Evolutionary conservation across 2,797 vertebrate genomes (phyloP), one percentile per base, ranked within the genome.

Genomic region (Kryptopterus vitreolus): DNA sequence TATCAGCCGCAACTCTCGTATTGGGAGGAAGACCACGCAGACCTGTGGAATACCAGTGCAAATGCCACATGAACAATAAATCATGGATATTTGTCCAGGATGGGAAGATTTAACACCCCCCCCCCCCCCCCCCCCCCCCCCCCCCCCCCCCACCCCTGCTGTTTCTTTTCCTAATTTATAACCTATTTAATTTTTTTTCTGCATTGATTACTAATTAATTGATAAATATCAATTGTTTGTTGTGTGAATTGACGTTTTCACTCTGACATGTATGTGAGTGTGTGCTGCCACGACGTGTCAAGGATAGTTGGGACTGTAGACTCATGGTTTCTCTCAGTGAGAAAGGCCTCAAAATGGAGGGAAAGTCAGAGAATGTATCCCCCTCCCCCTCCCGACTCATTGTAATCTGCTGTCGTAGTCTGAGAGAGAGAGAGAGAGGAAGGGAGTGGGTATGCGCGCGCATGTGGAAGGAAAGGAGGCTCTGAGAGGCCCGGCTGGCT

Each of bases 321-420:
- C 66, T 62, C 55, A 55, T 62, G 52, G 76, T 71, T 70, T 46
- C 46, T 46, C 50, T 81, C 29, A 24, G 86, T 84, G 83, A 87
- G 50, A 65, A 71, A 82, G 69, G 81, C 88, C 90, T 88, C 88
- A 89, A 93, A 91, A 92, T 92, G 90, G 89, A 91, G 89, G 90
- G 86, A 91, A 91, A 89, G 85, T 88, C 82, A 82, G 85, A 84
- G 86, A 74, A 84, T 79, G 48, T 80, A 65, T 80, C 63, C 81
- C 76, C 76, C 52, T 66, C 72, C 33, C 79, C 76, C 78, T 80
- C 38, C 35, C 43, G 6, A 72, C 78, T 78, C 38, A 38, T 26
- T 59, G 43, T 69, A 76, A 48, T 82, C 65, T 84, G 69, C 59
- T 84, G 57, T 82, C 24, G 66, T 70, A 80, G 75, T 72, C 62